Evolutionary conservation across 2,888 invertebrate species (phyloP).

Genomic region (Luperina testacea): DNA sequence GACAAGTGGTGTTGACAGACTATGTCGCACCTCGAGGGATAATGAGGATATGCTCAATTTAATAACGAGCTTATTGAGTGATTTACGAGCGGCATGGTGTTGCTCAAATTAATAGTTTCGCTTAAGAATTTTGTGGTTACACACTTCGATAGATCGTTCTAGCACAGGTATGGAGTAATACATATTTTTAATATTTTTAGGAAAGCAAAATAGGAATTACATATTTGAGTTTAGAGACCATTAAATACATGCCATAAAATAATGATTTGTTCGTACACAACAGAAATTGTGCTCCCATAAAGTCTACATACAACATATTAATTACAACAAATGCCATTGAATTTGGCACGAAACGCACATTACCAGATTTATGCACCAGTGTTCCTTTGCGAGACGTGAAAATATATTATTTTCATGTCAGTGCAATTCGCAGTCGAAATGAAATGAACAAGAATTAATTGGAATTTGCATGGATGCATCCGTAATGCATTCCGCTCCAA

Average conservation of each 20-base stretch:
- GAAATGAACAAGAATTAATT: constrained; percentile 67
- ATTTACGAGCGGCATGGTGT: constrained; percentile 44
- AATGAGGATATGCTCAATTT: constrained; percentile 59
- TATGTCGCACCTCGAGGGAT: constrained; percentile 41
- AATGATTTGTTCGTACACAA: neutral
- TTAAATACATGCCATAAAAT: neutral
- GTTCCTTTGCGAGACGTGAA: constrained; percentile 44
- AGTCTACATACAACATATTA: constrained; percentile 30
- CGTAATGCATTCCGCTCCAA: constrained; percentile 63
- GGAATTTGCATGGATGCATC: constrained; percentile 64
- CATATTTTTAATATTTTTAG: neutral
- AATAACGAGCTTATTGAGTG: constrained; percentile 53
- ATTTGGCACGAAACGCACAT: constrained; percentile 45
- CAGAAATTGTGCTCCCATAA: constrained; percentile 8
- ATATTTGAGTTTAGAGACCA: neutral
- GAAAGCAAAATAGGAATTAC: neutral
- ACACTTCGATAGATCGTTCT: constrained; percentile 15
- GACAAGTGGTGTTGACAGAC: constrained; percentile 35
- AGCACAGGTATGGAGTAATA: neutral
- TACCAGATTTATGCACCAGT: constrained; percentile 31
- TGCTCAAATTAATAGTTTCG: constrained; percentile 39
- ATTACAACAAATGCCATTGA: constrained; percentile 36
- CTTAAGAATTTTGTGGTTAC: constrained; percentile 19
- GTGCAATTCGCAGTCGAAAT: constrained; percentile 55
- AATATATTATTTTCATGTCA: constrained; percentile 53